phyloP scores from a whole-genome alignment of 2,113 vertebrate species.

The Cygnus atratus region DNA sequence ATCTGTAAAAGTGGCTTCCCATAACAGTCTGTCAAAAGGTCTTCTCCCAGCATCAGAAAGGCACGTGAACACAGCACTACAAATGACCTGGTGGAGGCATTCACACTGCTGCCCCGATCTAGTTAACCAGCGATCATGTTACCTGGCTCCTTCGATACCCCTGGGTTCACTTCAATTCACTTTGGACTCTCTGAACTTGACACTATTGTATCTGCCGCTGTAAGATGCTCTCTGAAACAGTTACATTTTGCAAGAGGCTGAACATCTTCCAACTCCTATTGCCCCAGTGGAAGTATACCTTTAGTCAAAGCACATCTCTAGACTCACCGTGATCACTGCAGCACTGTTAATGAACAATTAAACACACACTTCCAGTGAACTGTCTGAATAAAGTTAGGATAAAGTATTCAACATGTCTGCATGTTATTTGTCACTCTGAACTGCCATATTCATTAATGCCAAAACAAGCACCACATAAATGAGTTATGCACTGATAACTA shows the following conservation, averaged over 20 bases:
- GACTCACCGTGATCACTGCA: background rate
- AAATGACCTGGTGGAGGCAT: background rate
- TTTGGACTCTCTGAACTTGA: conserved; percentile 5
- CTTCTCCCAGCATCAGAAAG: background rate
- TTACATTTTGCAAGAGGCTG: background rate
- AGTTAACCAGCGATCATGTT: conserved; percentile 29
- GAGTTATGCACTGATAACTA: background rate
- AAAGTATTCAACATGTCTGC: background rate
- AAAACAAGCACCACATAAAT: background rate
- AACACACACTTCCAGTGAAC: background rate
- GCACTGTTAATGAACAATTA: background rate
- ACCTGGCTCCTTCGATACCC: conserved; percentile 13
- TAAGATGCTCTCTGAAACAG: background rate
- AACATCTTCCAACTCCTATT: background rate
- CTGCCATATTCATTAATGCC: background rate
- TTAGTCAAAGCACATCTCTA: background rate
- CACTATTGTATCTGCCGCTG: background rate
- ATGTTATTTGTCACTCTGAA: background rate
- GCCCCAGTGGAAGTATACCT: background rate
- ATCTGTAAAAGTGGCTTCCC: background rate
- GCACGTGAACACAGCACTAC: background rate
- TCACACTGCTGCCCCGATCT: conserved; percentile 7
- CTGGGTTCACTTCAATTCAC: conserved; percentile 35
- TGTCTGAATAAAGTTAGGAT: background rate
- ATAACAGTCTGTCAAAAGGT: background rate